These are phyloP conservation scores for Ataeniobius toweri DNA, from an alignment of 2,797 vertebrate genomes.

Conservation along the genomic window DNA sequence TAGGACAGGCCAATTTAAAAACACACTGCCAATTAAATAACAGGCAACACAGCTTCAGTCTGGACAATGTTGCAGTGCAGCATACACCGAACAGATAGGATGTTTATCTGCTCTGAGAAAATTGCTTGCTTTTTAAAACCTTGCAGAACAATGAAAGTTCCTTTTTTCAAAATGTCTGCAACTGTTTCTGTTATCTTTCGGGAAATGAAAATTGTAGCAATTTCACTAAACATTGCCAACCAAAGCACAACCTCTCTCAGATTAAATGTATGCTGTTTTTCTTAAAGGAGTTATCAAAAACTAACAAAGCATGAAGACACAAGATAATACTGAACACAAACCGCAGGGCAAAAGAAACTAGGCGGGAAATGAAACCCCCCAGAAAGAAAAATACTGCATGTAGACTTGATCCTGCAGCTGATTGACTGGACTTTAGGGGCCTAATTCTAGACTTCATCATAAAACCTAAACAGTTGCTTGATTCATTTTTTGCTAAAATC, in stretches of 20 bases:
- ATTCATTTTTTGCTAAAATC: neutral
- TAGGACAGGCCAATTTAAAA: conserved; percentile 70
- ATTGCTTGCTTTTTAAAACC: conserved; percentile 58
- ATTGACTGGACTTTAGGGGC: conserved; percentile 10
- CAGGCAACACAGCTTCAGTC: conserved; percentile 47
- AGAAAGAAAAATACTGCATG: conserved; percentile 16
- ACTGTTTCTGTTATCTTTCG: conserved; percentile 22
- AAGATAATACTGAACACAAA: conserved; percentile 50
- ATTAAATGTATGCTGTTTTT: conserved; percentile 44
- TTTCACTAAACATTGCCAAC: conserved; percentile 51
- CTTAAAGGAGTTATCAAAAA: conserved; percentile 36
- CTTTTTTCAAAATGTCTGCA: conserved; percentile 48
- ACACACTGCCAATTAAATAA: conserved; percentile 65
- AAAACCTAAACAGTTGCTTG: conserved; percentile 37
- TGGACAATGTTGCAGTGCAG: conserved; percentile 51
- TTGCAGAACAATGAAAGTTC: conserved; percentile 51
- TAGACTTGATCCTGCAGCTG: conserved; percentile 20
- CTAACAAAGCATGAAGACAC: conserved; percentile 32
- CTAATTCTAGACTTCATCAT: conserved; percentile 27
- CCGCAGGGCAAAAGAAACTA: conserved; percentile 17
- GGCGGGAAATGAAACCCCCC: neutral
- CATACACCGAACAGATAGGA: conserved; percentile 21
- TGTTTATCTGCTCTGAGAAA: conserved; percentile 44
- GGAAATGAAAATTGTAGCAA: conserved; percentile 34
- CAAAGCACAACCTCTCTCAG: conserved; percentile 42